Evolutionary conservation across 2,888 invertebrate genomes (phyloP), one percentile per base, ranked within the genome.

Genomic region (Scelioninae gen. 1): DNA sequence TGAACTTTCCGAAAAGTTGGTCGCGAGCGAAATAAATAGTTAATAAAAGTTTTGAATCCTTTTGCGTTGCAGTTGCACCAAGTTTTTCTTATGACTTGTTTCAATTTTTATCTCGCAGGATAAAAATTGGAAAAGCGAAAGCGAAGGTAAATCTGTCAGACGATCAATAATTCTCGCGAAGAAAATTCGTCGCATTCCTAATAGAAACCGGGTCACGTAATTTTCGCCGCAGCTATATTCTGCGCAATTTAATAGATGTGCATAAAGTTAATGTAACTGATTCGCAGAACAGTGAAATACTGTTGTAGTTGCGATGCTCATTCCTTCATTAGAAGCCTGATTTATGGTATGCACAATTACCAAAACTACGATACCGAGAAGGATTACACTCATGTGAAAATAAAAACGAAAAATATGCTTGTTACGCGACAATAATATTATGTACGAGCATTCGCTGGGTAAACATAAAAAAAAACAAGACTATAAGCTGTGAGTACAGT

Each of bases 271-370:
- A 55, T 65, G 63, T 51, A 69, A 81, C 74, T 69, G 80, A 81
- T 76, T 76, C 63, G 43, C 76, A 65, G 62, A 81, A 76, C 71
- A 45, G 65, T 82, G 82, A 82, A 82, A 66, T 72, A 82, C 15
- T 34, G 62, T 55, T 40, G 66, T 68, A 66, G 72, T 76, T 60
- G 76, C 45, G 71, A 75, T 76, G 77, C 76, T 82, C 82, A 65
- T 76, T 82, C 71, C 68, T 68, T 31, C 38, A 68, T 58, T 68
- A 62, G 65, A 75, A 82, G 82, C 68, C 63, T 82, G 82, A 82
- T 82, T 77, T 75, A 82, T 56, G 82, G 72, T 77, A 82, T 72
- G 77, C 62, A 68, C 72, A 77, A 81, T 82, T 77, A 82, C 72
- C 60, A 62, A 66, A 72, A 71, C 62, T 38, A 53, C 55, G 72